These are phyloP conservation scores for Tetramorium alpestre DNA, from an alignment of 1,140 invertebrate species.

Conservation along the genomic window DNA sequence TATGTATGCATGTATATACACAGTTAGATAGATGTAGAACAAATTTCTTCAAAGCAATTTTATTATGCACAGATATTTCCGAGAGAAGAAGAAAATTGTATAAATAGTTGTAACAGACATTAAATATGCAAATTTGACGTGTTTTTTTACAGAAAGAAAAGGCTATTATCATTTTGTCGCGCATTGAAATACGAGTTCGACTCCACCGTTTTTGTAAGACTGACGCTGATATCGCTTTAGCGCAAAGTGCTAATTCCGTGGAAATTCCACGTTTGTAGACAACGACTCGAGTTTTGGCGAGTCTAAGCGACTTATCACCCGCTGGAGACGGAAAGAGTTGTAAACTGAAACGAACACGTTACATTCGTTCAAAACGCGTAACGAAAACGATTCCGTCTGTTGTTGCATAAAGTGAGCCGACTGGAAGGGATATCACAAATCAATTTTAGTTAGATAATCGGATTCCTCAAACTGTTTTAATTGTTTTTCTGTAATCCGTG, in stretches of 20 bases:
- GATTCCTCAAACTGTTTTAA: conserved; percentile 45
- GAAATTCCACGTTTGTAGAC: conserved; percentile 59
- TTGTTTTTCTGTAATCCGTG: conserved; percentile 12
- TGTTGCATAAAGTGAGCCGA: conserved; percentile 7
- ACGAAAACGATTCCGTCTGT: conserved; percentile 42
- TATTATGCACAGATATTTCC: neutral
- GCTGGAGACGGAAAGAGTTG: conserved; percentile 13
- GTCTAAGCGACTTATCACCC: conserved; percentile 39
- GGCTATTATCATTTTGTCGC: neutral
- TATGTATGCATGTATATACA: too few relatives aligned
- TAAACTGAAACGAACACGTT: conserved; percentile 60
- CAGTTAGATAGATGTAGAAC: too few relatives aligned
- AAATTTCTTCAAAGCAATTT: neutral
- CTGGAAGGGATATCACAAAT: conserved; percentile 11
- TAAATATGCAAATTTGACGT: neutral
- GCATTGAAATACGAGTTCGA: neutral
- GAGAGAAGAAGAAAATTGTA: neutral
- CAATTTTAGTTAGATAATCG: conserved; percentile 18
- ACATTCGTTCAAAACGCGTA: conserved; percentile 12
- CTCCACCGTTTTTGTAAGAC: neutral
- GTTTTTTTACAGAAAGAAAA: neutral
- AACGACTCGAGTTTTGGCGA: conserved; percentile 62
- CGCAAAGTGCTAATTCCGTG: conserved; percentile 27
- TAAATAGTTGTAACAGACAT: neutral
- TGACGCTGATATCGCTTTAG: conserved; percentile 36